Evolutionary conservation across 2,888 invertebrate genomes (phyloP), one percentile per base, ranked within the genome.

Genomic region (Onthophagus sagittarius): DNA sequence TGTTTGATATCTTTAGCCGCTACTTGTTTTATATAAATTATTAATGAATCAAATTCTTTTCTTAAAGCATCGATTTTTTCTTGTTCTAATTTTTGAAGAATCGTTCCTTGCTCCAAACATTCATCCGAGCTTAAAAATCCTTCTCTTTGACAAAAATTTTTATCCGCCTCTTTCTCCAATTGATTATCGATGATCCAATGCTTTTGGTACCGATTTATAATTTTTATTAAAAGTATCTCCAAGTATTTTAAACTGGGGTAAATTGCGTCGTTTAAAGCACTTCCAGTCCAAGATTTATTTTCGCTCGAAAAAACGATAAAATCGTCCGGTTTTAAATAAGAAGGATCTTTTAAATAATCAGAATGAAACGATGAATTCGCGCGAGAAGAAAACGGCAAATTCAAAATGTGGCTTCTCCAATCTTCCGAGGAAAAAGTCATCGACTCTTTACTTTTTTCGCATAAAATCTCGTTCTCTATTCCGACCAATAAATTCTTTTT

Each of bases 161-260:
- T 62, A 39, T 74, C 74, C 64, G 75, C 33, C 64, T 73, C 63
- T 67, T 77, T 70, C 33, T 81, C 81, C 65, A 80, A 78, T 70
- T 81, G 79, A 70, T 79, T 81, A 73, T 84, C 84, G 9, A 79
- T 79, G 69, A 81, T 79, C 85, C 85, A 85, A 70, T 80, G 78
- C 23, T 78, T 80, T 70, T 82, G 82, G 73, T 83, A 84, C 75
- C 80, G 81, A 62, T 77, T 75, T 11, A 83, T 79, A 62, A 84
- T 82, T 74, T 81, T 81, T 67, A 82, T 79, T 67, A 84, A 79
- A 32, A 84, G 75, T 64, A 77, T 75, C 23, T 76, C 77, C 62
- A 82, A 76, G 76, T 81, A 81, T 14, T 77, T 77, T 11, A 76
- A 15, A 13, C 31, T 70, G 5, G 73, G 73, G 33, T 75, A 71